phyloP scores from a whole-genome alignment of 2,113 vertebrate genomes.

The Tragelaphus strepsiceros region DNA sequence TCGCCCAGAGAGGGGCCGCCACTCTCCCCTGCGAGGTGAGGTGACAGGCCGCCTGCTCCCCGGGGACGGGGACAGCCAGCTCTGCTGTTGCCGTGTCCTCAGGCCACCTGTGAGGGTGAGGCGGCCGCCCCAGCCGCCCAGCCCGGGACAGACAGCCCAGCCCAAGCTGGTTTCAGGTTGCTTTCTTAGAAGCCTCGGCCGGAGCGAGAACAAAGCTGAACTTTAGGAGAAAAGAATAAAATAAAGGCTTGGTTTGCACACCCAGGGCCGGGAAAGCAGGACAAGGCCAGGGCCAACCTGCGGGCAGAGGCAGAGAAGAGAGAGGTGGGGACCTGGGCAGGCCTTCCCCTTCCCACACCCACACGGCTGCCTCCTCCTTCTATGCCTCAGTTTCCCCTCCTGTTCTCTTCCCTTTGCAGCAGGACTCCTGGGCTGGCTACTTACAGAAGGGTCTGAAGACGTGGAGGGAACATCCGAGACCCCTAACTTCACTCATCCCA shows the following conservation, averaged over 20 bases:
- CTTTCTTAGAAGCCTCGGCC: conserved; percentile 65
- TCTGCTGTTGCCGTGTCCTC: conserved; percentile 60
- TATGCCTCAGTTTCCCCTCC: not conserved
- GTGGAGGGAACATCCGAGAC: not conserved
- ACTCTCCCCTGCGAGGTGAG: conserved; percentile 49
- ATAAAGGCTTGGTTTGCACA: conserved; percentile 56
- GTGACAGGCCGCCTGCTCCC: conserved; percentile 47
- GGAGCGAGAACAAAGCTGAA: conserved; percentile 62
- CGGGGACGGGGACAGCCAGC: conserved; percentile 64
- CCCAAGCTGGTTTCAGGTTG: conserved; percentile 12
- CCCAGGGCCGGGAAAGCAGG: not conserved
- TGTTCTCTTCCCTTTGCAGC: accelerated
- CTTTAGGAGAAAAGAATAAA: conserved; percentile 52
- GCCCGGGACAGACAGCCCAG: not conserved
- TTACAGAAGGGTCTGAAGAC: not conserved
- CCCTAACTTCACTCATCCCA: accelerated
- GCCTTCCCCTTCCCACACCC: not conserved
- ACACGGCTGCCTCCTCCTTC: accelerated
- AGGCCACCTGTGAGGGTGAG: not conserved
- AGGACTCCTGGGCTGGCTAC: accelerated
- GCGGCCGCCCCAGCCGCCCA: not conserved
- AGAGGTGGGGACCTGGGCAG: not conserved
- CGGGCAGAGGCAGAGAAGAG: accelerated
- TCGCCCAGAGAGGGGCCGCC: not conserved
- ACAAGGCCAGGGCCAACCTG: not conserved